Conservation (phyloP, 2,888 invertebrate species). For the Alviniconcha strummeri region DNA sequence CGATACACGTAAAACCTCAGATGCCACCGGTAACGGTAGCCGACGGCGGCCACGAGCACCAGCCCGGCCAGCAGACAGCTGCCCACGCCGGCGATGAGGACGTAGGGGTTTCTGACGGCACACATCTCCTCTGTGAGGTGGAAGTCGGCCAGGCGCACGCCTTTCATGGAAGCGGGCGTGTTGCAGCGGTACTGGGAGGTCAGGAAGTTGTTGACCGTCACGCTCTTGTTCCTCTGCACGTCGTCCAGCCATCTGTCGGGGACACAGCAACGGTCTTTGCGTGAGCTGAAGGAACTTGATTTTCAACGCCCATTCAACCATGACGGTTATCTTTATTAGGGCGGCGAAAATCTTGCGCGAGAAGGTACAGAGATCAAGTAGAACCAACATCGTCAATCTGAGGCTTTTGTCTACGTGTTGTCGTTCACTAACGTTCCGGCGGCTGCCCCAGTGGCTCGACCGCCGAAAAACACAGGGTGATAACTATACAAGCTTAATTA, state of each 20-base stretch:
- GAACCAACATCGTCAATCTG: too few relatives aligned
- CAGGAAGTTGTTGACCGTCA: background rate
- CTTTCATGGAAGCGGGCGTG: conserved; percentile 4
- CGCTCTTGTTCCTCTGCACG: conserved; percentile 14
- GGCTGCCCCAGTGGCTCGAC: too few relatives aligned
- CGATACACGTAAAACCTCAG: conserved; percentile 28
- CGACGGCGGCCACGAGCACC: background rate
- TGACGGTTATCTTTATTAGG: too few relatives aligned
- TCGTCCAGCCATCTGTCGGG: conserved; percentile 28
- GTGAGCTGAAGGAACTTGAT: too few relatives aligned
- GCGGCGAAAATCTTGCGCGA: too few relatives aligned
- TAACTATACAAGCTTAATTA: too few relatives aligned
- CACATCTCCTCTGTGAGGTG: conserved; percentile 28
- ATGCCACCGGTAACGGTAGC: conserved; percentile 32
- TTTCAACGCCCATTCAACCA: too few relatives aligned
- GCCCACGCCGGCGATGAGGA: conserved; percentile 8
- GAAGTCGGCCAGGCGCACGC: conserved; percentile 23
- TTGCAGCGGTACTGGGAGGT: conserved; percentile 28
- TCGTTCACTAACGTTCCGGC: too few relatives aligned
- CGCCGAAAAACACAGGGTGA: too few relatives aligned
- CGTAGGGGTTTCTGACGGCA: conserved; percentile 13
- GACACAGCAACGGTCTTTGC: too few relatives aligned
- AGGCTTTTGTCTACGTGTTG: too few relatives aligned
- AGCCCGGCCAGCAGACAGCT: conserved; percentile 6
- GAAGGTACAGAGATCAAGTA: too few relatives aligned